Evolutionary conservation across 2,797 vertebrate species (phyloP).

Genomic region (Rhinoraja longicauda): DNA sequence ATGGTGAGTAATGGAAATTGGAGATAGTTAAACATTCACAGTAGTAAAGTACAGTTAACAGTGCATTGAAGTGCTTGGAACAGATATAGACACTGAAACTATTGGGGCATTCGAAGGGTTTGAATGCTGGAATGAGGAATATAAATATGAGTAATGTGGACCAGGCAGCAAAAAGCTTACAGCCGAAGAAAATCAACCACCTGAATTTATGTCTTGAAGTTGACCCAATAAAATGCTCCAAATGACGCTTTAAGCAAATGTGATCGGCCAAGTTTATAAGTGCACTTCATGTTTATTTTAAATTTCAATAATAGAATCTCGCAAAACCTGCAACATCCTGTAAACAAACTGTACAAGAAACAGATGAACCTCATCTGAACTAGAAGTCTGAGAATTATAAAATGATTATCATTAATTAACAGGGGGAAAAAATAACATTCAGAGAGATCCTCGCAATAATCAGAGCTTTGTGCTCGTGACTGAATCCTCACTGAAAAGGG

Average conservation of each 20-base stretch:
- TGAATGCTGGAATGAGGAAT: background rate
- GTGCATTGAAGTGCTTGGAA: too few species aligned
- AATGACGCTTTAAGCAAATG: too few species aligned
- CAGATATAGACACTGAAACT: background rate
- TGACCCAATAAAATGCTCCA: too few species aligned
- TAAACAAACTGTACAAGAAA: background rate
- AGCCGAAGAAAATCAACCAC: too few species aligned
- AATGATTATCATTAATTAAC: background rate
- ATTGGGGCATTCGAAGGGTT: background rate
- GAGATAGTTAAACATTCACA: too few species aligned
- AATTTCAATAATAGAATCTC: background rate
- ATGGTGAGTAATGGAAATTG: too few species aligned
- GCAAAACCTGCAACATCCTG: too few species aligned
- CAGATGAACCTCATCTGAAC: background rate
- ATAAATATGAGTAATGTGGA: background rate
- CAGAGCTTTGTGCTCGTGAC: background rate
- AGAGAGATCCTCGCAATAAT: background rate
- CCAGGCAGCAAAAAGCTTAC: too few species aligned
- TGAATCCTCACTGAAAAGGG: constrained; percentile 2
- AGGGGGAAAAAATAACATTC: background rate
- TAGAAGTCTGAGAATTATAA: background rate
- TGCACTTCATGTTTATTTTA: background rate
- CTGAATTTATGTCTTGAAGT: too few species aligned
- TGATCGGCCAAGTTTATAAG: background rate
- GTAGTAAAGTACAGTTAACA: too few species aligned